These are phyloP conservation scores for Pelecanus crispus DNA, from an alignment of 2,113 vertebrate species.

Conservation along the genomic window DNA sequence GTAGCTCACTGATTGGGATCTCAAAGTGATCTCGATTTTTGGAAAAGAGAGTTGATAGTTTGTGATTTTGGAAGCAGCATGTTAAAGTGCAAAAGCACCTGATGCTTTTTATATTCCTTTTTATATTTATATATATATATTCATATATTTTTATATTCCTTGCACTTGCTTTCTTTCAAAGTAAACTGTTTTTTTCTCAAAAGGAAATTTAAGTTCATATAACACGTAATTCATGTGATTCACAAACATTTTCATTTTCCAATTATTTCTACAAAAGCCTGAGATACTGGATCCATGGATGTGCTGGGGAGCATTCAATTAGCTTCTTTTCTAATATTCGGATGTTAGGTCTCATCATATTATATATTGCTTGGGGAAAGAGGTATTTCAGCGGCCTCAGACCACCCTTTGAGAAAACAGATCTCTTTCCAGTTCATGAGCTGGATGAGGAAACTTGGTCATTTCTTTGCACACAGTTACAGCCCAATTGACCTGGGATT, in stretches of 20 bases:
- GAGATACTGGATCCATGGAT: neutral
- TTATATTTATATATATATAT: too few relatives aligned
- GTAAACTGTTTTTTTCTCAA: neutral
- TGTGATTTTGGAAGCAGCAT: neutral
- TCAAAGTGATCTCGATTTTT: neutral
- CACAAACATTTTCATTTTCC: slow-evolving; percentile 27
- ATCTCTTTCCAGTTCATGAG: neutral
- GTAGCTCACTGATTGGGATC: neutral
- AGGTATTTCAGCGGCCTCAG: neutral
- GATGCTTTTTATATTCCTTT: neutral
- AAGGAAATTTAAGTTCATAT: slow-evolving; percentile 18
- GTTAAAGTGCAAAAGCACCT: neutral
- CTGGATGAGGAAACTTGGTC: neutral
- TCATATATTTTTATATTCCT: neutral
- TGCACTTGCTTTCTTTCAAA: neutral
- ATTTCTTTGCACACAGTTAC: neutral
- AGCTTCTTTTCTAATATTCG: neutral
- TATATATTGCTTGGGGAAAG: neutral
- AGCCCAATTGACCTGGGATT: neutral
- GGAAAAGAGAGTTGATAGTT: neutral
- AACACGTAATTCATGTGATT: neutral
- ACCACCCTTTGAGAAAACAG: neutral
- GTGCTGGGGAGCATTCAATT: neutral
- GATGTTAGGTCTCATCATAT: neutral
- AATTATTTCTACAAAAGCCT: slow-evolving; percentile 27